Percentiles rank a stretch among this genome's conserved stretches.
These are phyloP conservation scores for Clarias fuscus DNA, from an alignment of 2,797 vertebrate genomes.

Conservation along the genomic window DNA sequence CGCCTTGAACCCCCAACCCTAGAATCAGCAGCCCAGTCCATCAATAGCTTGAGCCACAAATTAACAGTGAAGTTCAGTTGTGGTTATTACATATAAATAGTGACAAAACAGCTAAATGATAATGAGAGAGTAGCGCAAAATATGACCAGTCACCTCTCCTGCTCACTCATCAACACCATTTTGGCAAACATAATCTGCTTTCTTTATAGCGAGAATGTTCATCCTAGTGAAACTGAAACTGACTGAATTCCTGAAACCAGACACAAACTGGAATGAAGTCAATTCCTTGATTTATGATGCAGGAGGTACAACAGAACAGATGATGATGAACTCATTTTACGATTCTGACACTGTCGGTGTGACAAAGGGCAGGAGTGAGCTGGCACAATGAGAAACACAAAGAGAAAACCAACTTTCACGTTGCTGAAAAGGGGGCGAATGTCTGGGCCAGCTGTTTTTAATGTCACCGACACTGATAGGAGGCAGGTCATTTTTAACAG, in stretches of 20 bases:
- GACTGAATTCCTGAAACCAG: constrained; percentile 18
- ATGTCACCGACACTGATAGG: constrained; percentile 73
- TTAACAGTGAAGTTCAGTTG: background rate
- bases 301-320: constrained; percentile 70
- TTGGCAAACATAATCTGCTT: background rate
- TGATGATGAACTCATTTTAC: constrained; percentile 82
- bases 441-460: constrained; percentile 80
- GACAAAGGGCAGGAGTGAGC: constrained; percentile 69
- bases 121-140: background rate
- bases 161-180: background rate
- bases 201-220: background rate
- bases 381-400: constrained; percentile 71
- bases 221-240: background rate
- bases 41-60: too few species aligned
- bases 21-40: too few species aligned
- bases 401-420: constrained; percentile 80
- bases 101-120: background rate
- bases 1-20: too few species aligned
- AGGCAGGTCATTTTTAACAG: constrained; percentile 77
- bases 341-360: constrained; percentile 71
- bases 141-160: background rate
- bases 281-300: constrained; percentile 69
- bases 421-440: constrained; percentile 73
- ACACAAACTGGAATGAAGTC: background rate
- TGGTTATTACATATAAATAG: background rate